Conservation (phyloP, 2,797 vertebrate genomes). For the Avahi laniger region DNA sequence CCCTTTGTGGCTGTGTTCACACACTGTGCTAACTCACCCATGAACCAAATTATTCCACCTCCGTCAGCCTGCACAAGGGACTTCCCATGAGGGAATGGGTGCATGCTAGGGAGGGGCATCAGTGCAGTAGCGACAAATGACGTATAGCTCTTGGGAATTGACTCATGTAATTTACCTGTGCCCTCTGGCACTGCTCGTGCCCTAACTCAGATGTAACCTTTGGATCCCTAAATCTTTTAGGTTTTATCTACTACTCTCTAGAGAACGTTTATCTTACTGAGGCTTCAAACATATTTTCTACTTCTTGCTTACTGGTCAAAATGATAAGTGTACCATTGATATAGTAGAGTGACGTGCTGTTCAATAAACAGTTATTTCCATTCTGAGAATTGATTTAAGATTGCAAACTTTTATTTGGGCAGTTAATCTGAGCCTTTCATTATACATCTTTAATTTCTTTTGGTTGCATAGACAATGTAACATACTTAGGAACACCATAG, state of each 20-base stretch:
- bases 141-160: background rate
- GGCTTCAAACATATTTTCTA: background rate
- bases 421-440: background rate
- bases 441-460: background rate
- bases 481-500: background rate
- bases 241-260: background rate
- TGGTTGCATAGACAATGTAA: background rate
- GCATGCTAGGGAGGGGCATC: background rate
- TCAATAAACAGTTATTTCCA: background rate
- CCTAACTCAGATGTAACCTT: background rate
- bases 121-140: background rate
- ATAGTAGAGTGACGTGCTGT: background rate
- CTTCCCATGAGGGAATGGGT: accelerated
- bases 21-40: background rate
- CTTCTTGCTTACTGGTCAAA: background rate
- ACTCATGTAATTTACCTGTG: background rate
- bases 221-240: background rate
- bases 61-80: background rate
- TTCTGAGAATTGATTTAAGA: background rate
- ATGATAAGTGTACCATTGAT: background rate
- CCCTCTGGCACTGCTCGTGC: background rate
- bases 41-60: background rate
- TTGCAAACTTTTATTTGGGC: background rate
- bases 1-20: no score
- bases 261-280: background rate